Percentiles rank a stretch among this genome's conserved stretches.
Conservation (phyloP, 2,797 vertebrate species). For the Neolamprologus multifasciatus region DNA sequence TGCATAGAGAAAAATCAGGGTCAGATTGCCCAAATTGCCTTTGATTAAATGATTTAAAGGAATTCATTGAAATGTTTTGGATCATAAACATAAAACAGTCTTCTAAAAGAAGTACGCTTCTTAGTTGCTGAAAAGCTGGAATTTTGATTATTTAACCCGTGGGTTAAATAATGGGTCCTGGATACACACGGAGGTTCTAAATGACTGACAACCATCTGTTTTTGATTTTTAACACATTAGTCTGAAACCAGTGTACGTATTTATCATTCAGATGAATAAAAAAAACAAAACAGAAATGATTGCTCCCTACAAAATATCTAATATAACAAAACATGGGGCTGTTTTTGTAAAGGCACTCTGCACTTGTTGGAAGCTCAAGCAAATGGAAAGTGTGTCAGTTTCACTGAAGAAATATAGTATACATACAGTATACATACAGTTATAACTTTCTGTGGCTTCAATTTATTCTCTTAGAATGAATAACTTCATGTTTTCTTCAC, state of each 20-base stretch:
- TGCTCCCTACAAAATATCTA: neutral
- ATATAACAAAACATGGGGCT: neutral
- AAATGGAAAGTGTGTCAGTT: neutral
- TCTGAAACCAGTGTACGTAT: neutral
- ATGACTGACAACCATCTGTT: neutral
- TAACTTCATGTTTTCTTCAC: neutral
- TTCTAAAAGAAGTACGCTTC: neutral
- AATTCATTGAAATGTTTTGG: neutral
- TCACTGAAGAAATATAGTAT: neutral
- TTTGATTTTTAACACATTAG: neutral
- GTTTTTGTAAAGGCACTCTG: neutral
- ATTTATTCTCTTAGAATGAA: neutral
- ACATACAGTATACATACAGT: neutral
- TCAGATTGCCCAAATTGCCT: neutral
- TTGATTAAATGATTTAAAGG: neutral
- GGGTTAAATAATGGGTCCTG: neutral
- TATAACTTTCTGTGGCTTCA: neutral
- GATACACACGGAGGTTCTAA: neutral
- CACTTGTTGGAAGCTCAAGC: neutral
- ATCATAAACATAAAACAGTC: neutral
- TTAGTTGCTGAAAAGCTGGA: neutral
- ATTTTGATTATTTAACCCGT: neutral
- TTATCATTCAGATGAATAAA: neutral
- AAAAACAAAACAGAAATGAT: neutral
- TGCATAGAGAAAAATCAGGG: neutral